Evolutionary conservation across 2,113 vertebrate genomes (phyloP).

Genomic region (Alligator sinensis): DNA sequence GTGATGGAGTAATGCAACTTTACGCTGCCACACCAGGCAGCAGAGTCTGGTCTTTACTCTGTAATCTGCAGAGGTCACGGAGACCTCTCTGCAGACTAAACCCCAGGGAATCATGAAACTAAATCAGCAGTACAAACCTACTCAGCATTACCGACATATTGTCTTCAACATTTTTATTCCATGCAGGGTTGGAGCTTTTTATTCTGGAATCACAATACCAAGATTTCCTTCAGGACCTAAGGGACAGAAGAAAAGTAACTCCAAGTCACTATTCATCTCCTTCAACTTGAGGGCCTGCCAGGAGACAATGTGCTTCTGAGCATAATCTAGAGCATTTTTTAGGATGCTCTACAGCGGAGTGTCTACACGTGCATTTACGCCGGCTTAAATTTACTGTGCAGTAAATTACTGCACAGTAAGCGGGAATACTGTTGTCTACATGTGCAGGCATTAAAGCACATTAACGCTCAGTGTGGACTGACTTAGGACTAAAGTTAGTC

Average conservation of each 20-base stretch:
- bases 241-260: not conserved
- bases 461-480: too few species aligned
- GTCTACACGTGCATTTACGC: too few species aligned
- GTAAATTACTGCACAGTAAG: too few species aligned
- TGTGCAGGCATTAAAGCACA: too few species aligned
- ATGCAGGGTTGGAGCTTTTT: not conserved
- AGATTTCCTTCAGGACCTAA: not conserved
- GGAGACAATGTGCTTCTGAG: not conserved
- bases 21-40: not conserved
- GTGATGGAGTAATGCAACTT: not conserved
- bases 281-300: not conserved
- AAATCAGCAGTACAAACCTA: not conserved
- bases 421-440: too few species aligned
- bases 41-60: not conserved
- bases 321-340: not conserved
- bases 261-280: not conserved
- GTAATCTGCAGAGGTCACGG: not conserved
- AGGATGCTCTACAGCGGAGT: not conserved
- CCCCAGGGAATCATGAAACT: not conserved
- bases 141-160: not conserved
- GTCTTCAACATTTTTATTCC: not conserved
- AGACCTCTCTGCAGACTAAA: too few species aligned
- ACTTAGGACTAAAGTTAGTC: too few species aligned
- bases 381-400: too few species aligned
- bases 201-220: not conserved